A percentile compares a stretch with the other conserved stretches of the same genome.
Conservation (phyloP, 2,113 vertebrate genomes). For the Acrocephalus arundinaceus region DNA sequence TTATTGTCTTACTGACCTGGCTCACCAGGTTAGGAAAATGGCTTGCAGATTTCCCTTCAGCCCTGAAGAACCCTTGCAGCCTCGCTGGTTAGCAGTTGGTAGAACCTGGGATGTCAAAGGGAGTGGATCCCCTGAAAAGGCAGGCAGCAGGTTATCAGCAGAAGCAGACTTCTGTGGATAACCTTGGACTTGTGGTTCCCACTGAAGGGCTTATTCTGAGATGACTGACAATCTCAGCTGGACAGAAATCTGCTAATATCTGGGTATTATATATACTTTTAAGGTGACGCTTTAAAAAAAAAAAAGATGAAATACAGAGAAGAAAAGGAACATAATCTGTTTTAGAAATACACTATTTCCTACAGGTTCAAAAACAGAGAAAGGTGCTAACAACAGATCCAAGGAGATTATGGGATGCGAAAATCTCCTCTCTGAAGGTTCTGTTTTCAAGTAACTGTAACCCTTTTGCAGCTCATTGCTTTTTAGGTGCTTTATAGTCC, state of each 20-base stretch:
- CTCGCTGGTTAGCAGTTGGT: neutral
- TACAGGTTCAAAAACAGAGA: neutral
- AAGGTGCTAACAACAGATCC: neutral
- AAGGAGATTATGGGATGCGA: neutral
- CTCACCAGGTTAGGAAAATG: conserved; percentile 56
- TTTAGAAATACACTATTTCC: neutral
- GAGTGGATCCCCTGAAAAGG: neutral
- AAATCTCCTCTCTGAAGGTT: neutral
- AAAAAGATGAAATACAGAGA: neutral
- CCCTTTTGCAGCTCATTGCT: neutral
- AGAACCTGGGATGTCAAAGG: neutral
- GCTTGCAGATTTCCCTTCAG: conserved; percentile 41
- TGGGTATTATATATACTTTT: neutral
- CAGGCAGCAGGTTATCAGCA: neutral
- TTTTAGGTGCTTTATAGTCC: neutral
- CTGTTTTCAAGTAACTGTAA: neutral
- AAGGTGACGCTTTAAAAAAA: neutral
- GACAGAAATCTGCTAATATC: neutral
- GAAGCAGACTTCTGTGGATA: neutral
- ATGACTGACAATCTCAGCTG: neutral
- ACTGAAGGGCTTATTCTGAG: neutral
- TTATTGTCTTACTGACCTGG: conserved; percentile 45
- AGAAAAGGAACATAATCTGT: neutral
- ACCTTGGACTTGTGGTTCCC: neutral
- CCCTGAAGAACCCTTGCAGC: neutral